Evolutionary conservation across 2,797 vertebrate genomes (phyloP).

Genomic region (Pelobates cultripes): DNA sequence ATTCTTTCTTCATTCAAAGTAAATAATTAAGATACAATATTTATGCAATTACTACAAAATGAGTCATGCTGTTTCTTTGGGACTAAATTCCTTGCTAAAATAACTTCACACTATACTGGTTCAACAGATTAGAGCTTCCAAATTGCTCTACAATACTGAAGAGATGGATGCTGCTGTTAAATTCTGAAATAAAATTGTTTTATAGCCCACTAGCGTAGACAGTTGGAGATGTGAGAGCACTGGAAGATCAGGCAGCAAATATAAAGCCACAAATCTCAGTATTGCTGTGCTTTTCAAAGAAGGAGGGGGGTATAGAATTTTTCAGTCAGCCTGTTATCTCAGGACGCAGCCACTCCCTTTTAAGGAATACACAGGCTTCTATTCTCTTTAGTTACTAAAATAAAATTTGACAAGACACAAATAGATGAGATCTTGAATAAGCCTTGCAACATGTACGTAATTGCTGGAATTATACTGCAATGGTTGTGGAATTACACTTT

Average conservation of each 20-base stretch:
- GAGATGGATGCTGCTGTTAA: slow-evolving; percentile 45
- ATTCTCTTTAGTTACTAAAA: no score
- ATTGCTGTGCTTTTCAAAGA: background rate
- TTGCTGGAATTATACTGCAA: no score
- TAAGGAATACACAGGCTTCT: no score
- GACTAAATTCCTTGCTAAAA: background rate
- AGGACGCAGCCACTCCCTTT: slow-evolving; percentile 22
- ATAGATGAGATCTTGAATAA: no score
- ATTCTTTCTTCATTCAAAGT: background rate
- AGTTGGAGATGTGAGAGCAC: slow-evolving; percentile 47
- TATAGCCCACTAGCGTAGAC: slow-evolving; percentile 39
- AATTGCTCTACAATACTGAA: slow-evolving; percentile 44
- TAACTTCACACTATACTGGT: slow-evolving; percentile 5
- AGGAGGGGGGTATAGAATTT: background rate
- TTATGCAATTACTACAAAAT: background rate
- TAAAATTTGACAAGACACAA: no score
- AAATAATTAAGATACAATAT: slow-evolving; percentile 8
- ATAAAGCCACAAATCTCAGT: slow-evolving; percentile 26
- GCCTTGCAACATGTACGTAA: no score
- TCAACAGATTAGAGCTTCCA: slow-evolving; percentile 33
- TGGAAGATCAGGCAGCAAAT: slow-evolving; percentile 42
- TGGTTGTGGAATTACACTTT: no score
- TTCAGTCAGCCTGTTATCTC: background rate
- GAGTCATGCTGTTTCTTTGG: background rate
- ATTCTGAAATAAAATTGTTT: slow-evolving; percentile 44